Base-by-base conservation (phyloP, 2,113 vertebrate genomes). In the Phocoena phocoena region DNA sequence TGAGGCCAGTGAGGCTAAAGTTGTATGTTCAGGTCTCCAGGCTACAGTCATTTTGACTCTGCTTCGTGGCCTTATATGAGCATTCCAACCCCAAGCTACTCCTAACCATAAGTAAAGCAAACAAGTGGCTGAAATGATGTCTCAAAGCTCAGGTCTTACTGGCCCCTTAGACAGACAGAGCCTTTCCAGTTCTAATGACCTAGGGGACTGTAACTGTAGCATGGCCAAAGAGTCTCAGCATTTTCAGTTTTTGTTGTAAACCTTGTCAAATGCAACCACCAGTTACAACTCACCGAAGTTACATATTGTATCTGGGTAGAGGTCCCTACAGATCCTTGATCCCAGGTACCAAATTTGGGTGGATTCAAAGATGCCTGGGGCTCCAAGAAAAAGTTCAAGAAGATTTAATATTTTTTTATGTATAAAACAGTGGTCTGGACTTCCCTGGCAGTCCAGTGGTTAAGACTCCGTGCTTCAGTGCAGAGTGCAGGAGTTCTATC, bases 181-280 rank as follows among this genome's bases (percentile, higher is more conserved):
- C 14, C 62, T 73, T 76, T 47, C 67, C 74, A 41, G 12, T 74
- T 20, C 31, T 79, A 21, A 21, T 14, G 76, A 60, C 33, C 38
- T 47, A 17, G 41, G 60, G 36, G 44, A 58, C 47, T 28, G n/a
- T 58, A 65, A 85, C 15, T n/a, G n/a, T 53, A 47, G 41, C 50
- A 36, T 47, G 71, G 28, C n/a, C 28, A 47, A 38, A 41, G 8
- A 53, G 23, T 31, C n/a, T 68, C 36, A 71, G 33, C 6, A 44
- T 85, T 95, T 95, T 95, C 33, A 9, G 9, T 80, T 90, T 92
- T 93, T 94, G 33, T 17, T 91, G 28, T 50, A 93, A 96, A 70
- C 18, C 6, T 82, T 76, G 33, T 53, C 77, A 92, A 50, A 82
- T 88, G 90, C 28, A n/a, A 28, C 44, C 7, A 58, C 33, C 53